phyloP scores from a whole-genome alignment of 2,797 vertebrate species.

The Sebastes matsubarae region DNA sequence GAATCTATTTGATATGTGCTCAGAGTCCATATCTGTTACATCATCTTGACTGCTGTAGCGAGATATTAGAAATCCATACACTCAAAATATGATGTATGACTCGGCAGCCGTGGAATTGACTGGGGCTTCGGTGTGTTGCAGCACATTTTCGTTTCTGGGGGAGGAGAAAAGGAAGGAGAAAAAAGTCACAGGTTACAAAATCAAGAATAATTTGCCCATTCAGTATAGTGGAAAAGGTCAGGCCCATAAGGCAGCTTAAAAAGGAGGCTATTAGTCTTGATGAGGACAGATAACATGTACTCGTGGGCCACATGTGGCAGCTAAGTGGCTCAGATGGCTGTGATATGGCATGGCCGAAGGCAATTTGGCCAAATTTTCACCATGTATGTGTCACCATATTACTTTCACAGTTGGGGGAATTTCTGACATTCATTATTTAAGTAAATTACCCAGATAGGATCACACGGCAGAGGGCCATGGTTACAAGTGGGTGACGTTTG shows the following conservation, averaged over 20 bases:
- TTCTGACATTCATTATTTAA: constrained; percentile 16
- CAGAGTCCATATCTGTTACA: constrained; percentile 71
- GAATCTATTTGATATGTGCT: constrained; percentile 67
- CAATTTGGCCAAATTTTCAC: constrained; percentile 43
- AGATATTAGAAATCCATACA: constrained; percentile 81
- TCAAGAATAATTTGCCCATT: constrained; percentile 75
- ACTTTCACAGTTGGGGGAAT: constrained; percentile 8
- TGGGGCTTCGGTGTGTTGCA: constrained; percentile 51
- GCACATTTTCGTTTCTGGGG: constrained; percentile 34
- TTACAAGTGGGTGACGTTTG: not conserved
- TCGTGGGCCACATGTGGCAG: constrained; percentile 27
- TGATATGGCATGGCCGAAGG: constrained; percentile 15
- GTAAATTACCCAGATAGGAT: constrained; percentile 19
- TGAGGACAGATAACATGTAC: constrained; percentile 52
- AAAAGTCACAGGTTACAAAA: constrained; percentile 41
- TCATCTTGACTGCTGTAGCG: constrained; percentile 71
- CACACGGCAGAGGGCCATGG: not conserved
- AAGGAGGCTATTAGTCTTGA: constrained; percentile 62
- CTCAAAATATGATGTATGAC: constrained; percentile 75
- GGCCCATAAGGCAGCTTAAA: constrained; percentile 58
- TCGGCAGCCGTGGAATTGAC: constrained; percentile 52
- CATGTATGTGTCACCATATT: constrained; percentile 30
- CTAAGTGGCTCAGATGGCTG: constrained; percentile 40
- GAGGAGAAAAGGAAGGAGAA: not conserved
- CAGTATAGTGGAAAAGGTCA: constrained; percentile 69